Conservation (phyloP, 2,888 invertebrate genomes). For the Drosophila mercatorum region DNA sequence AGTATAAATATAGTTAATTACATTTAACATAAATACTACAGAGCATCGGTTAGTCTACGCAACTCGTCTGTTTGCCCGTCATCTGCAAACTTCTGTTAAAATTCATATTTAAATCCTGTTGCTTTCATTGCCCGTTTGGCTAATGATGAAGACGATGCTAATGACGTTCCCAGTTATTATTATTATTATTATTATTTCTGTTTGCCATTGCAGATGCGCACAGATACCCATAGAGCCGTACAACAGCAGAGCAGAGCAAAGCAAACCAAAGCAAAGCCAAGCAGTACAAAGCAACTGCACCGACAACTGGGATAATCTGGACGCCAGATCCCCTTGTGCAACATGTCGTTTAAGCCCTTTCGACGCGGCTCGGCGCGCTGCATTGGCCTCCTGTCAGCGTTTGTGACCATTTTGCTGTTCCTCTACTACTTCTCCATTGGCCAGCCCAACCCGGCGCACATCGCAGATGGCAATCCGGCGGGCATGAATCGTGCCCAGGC, state of each 20-base stretch:
- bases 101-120: constrained; percentile 1
- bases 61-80: neutral
- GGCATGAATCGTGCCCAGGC: constrained; percentile 35
- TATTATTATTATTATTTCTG: constrained; percentile 1
- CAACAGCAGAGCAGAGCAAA: neutral
- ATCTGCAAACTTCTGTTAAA: neutral
- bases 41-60: neutral
- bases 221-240: constrained; percentile 3
- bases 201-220: constrained; percentile 52
- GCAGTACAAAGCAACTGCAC: neutral
- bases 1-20: neutral
- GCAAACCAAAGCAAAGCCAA: neutral
- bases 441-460: constrained; percentile 77
- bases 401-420: constrained; percentile 84
- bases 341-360: constrained; percentile 84
- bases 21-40: neutral
- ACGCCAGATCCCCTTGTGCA: constrained; percentile 20
- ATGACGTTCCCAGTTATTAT: neutral
- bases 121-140: constrained; percentile 4
- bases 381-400: constrained; percentile 84
- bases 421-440: constrained; percentile 85
- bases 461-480: constrained; percentile 61
- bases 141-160: constrained; percentile 3
- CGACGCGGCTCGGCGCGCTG: constrained; percentile 84
- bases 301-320: constrained; percentile 9